Evolutionary conservation across 2,113 vertebrate genomes (phyloP).

Genomic region (Stegastes partitus): DNA sequence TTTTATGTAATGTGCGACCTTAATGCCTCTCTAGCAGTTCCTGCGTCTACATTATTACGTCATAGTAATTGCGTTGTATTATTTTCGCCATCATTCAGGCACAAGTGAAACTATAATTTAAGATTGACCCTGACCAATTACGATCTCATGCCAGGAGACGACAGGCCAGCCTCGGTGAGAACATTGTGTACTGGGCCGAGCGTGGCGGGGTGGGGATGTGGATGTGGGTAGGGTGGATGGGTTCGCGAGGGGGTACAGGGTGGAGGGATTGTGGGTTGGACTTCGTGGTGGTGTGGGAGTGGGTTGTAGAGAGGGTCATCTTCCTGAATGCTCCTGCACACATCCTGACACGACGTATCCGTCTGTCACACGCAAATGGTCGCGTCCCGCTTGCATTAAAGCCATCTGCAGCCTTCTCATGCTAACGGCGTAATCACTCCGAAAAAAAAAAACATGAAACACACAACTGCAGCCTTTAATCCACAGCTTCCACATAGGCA

Average conservation of each 20-base stretch:
- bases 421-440: constrained; percentile 51
- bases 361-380: constrained; percentile 56
- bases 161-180: constrained; percentile 66
- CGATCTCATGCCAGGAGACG: constrained; percentile 79
- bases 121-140: constrained; percentile 61
- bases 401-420: constrained; percentile 59
- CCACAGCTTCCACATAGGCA: constrained; percentile 14
- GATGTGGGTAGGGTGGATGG: constrained; percentile 37
- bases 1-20: background rate
- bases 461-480: constrained; percentile 54
- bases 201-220: constrained; percentile 21
- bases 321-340: constrained; percentile 52
- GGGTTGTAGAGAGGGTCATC: constrained; percentile 48
- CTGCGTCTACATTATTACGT: background rate
- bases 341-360: constrained; percentile 52
- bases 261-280: constrained; percentile 21
- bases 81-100: constrained; percentile 24
- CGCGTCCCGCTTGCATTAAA: constrained; percentile 58
- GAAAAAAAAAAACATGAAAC: constrained; percentile 60
- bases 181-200: constrained; percentile 52
- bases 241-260: constrained; percentile 14
- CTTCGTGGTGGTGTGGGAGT: background rate
- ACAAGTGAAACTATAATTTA: constrained; percentile 32
- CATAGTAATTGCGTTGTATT: background rate
- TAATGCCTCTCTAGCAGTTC: too few species aligned